Evolutionary conservation across 2,113 vertebrate genomes (phyloP).

Genomic region (Podarcis raffonei): DNA sequence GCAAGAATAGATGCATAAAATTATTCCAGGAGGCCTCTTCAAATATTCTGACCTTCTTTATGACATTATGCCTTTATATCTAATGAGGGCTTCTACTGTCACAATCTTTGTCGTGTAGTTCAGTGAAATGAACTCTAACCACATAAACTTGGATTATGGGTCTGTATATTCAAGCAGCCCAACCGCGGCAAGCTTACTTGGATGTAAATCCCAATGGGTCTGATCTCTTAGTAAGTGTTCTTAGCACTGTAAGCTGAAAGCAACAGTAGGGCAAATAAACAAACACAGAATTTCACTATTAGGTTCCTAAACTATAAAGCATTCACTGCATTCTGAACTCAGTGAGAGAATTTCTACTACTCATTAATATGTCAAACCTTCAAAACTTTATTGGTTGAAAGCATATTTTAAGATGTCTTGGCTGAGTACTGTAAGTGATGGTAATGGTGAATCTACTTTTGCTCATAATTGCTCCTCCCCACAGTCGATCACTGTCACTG

Average conservation of each 20-base stretch:
- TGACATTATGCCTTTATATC: background rate
- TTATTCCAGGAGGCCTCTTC: background rate
- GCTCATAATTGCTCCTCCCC: constrained; percentile 19
- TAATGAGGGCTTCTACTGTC: background rate
- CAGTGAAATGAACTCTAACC: background rate
- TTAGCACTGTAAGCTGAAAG: background rate
- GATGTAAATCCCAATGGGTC: background rate
- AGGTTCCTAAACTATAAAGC: background rate
- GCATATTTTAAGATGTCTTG: background rate
- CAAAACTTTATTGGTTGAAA: background rate
- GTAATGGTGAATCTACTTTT: constrained; percentile 10
- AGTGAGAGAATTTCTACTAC: background rate
- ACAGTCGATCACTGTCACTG: constrained; percentile 29
- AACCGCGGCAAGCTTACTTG: background rate
- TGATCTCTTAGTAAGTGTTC: background rate
- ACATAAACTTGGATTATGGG: background rate
- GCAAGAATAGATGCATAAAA: background rate
- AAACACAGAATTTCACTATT: background rate
- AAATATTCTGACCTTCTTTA: background rate
- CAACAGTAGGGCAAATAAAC: background rate
- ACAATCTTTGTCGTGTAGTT: background rate
- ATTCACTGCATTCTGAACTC: background rate
- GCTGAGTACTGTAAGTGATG: background rate
- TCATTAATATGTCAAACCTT: background rate
- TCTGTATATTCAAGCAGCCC: background rate